Base-by-base conservation (phyloP, 2,888 invertebrate genomes). In the Coelogynopora nodosa region DNA sequence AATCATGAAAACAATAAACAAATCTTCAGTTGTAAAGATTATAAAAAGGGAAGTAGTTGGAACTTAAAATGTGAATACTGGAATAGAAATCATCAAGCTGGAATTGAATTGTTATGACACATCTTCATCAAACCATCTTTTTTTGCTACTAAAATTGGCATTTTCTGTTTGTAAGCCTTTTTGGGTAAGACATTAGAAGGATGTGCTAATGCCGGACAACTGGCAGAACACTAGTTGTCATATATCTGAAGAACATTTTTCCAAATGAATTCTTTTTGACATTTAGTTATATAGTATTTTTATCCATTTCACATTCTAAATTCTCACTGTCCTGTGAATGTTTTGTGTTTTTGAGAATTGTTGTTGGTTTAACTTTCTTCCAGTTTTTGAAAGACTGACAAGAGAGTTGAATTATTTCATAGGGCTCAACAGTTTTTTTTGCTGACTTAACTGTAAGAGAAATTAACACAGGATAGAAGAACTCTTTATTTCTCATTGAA, bases 331-430 rank as follows among this genome's bases (percentile, higher is more conserved):
- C 49, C 18, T 13, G 49, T 49, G 49, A 49, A 49, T 49, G 18
- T 49, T 49, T 49, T 5, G 49, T 49, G 49, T 49, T 49, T 49
- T 49, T 49, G 49, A 49, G 49, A 49, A 49, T 49, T 13, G 49
- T 13, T 74, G 23, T 2, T 74, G 18, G 74, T 2, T n/a, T 13
- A n/a, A n/a, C 2, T 74, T 74, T 74, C 2, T 23, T 13, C 5
- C 74, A 26, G 74, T 26, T 49, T 49, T 49, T 49, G 49, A 49
- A 49, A 49, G 49, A 49, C 49, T 49, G 49, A 74, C 74, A 23
- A 74, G 74, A 74, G 74, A 74, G 74, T 74, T 74, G 74, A n/a
- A 74, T 74, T 74, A 74, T 74, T 74, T 74, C 74, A 74, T 74
- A 74, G 10, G 74, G 74, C 74, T 74, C 74, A 74, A 10, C 74